Conservation (phyloP, 2,797 vertebrate species). For the Moxostoma hubbsi region DNA sequence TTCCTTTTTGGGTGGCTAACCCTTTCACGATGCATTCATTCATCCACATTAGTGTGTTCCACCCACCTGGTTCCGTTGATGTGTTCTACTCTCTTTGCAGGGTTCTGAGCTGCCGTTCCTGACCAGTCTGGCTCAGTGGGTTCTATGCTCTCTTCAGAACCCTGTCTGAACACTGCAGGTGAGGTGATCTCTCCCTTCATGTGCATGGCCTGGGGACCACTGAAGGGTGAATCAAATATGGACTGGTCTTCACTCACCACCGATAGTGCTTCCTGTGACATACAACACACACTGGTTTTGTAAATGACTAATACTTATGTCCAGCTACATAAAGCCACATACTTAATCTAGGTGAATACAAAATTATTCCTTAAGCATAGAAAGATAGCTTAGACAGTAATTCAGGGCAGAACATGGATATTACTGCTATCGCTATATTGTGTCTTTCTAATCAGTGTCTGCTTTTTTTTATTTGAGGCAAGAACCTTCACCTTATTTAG, state of each 20-base stretch:
- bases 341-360: neutral
- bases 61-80: constrained; percentile 83
- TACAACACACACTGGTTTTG: constrained; percentile 54
- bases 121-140: constrained; percentile 77
- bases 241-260: constrained; percentile 85
- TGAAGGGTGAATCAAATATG: constrained; percentile 78
- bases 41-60: constrained; percentile 14
- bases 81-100: constrained; percentile 78
- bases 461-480: neutral
- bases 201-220: constrained; percentile 71
- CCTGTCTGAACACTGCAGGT: constrained; percentile 71
- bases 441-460: constrained; percentile 7
- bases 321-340: neutral
- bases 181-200: constrained; percentile 81
- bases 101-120: constrained; percentile 59
- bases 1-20: too few species aligned
- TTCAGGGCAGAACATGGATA: neutral
- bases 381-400: neutral
- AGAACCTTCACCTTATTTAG: too few species aligned
- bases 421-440: neutral
- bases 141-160: constrained; percentile 75
- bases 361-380: neutral
- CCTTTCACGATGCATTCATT: neutral
- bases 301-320: constrained; percentile 1
- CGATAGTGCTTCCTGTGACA: constrained; percentile 81